These are phyloP conservation scores for Ostrea denselamellosa DNA, from an alignment of 1,140 invertebrate species.

Conservation along the genomic window DNA sequence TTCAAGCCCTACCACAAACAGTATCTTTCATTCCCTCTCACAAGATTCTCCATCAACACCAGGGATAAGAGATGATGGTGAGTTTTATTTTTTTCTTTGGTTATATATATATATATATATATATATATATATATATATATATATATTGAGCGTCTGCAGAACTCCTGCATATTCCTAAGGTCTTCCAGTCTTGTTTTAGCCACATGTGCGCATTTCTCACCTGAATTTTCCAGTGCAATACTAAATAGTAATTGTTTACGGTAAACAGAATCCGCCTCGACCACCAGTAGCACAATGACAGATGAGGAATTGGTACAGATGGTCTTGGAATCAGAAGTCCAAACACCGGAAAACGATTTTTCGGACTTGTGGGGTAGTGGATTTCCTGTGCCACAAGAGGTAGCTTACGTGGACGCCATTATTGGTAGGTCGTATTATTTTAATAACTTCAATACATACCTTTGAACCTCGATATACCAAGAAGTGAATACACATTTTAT, in stretches of 20 bases:
- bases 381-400: slow-evolving; percentile 25
- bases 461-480: too few relatives aligned
- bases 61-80: not conserved
- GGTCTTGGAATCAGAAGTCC: not conserved
- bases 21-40: not conserved
- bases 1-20: not conserved
- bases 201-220: too few relatives aligned
- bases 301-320: slow-evolving; percentile 23
- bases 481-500: not conserved
- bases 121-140: too few relatives aligned
- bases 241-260: not conserved
- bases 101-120: too few relatives aligned
- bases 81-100: not conserved
- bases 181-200: too few relatives aligned
- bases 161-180: too few relatives aligned
- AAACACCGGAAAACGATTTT: not conserved
- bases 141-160: too few relatives aligned
- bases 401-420: not conserved
- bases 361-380: not conserved
- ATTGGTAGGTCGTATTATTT: not conserved
- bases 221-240: too few relatives aligned
- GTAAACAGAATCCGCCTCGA: slow-evolving; percentile 22
- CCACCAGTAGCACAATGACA: slow-evolving; percentile 41
- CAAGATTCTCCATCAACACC: not conserved
- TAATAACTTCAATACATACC: not conserved